Conservation (phyloP, 2,797 vertebrate species). For the Danio albolineatus region DNA sequence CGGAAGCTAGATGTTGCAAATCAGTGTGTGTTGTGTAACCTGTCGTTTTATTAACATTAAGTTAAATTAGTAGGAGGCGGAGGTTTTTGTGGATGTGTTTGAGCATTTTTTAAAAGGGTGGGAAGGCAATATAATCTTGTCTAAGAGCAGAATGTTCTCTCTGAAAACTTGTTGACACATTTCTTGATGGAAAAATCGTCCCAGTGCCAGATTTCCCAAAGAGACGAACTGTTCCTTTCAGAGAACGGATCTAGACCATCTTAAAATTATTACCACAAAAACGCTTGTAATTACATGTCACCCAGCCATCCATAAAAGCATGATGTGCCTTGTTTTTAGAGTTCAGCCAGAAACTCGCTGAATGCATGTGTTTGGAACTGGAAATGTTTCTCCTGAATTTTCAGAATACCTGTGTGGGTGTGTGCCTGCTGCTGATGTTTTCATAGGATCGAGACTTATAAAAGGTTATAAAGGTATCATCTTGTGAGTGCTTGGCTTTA, state of each 20-base stretch:
- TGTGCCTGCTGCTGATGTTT: neutral
- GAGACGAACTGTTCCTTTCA: conserved; percentile 27
- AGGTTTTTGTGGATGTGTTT: neutral
- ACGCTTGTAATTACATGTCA: conserved; percentile 28
- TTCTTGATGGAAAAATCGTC: conserved; percentile 36
- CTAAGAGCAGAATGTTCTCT: neutral
- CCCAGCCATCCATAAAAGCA: neutral
- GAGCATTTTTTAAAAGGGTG: neutral
- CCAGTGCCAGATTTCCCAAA: conserved; percentile 18
- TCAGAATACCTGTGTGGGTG: neutral
- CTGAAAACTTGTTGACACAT: conserved; percentile 27
- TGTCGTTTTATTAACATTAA: neutral
- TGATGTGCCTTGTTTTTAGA: conserved; percentile 47
- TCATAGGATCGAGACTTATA: no score
- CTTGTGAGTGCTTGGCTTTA: no score
- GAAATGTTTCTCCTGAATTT: conserved; percentile 25
- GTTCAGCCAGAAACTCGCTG: conserved; percentile 33
- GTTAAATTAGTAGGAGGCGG: neutral
- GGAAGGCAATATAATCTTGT: neutral
- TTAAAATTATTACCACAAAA: conserved; percentile 14
- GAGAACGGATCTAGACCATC: neutral
- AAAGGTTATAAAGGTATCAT: no score
- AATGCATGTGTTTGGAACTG: conserved; percentile 22
- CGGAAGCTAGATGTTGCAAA: neutral
- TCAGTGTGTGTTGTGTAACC: neutral